Evolutionary conservation across 1,140 invertebrate species (phyloP).

Genomic region (Ceratina japonica): DNA sequence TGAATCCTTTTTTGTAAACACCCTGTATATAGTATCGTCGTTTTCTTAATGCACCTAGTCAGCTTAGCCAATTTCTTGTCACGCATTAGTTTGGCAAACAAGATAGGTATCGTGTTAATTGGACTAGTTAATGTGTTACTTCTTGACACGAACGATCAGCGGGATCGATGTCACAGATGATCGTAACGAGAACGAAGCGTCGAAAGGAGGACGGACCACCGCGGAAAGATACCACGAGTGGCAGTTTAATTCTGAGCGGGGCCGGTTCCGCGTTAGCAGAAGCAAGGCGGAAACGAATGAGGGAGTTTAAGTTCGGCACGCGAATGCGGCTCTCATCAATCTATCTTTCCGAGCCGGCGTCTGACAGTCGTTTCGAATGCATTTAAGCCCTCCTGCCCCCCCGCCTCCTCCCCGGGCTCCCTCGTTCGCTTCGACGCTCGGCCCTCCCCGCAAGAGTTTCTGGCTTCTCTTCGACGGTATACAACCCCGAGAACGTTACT

Average conservation of each 20-base stretch:
- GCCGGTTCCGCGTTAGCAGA: slow-evolving; percentile 60
- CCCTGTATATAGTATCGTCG: too few species aligned
- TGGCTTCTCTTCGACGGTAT: slow-evolving; percentile 31
- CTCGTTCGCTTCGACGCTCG: not conserved
- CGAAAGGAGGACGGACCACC: too few species aligned
- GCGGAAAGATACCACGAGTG: slow-evolving; percentile 33
- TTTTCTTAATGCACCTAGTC: too few species aligned
- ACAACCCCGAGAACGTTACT: slow-evolving; percentile 33
- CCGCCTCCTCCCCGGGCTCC: not conserved
- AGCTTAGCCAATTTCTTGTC: too few species aligned
- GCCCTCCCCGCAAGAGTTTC: slow-evolving; percentile 44
- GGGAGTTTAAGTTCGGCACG: slow-evolving; percentile 68
- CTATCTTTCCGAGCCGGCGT: slow-evolving; percentile 70
- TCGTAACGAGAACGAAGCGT: too few species aligned
- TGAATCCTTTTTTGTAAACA: too few species aligned
- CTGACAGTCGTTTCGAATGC: slow-evolving; percentile 74
- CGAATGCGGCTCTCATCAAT: slow-evolving; percentile 73
- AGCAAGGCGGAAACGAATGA: slow-evolving; percentile 64
- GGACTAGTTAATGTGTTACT: too few species aligned
- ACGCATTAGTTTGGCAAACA: too few species aligned
- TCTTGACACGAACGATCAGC: too few species aligned
- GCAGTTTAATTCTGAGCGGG: slow-evolving; percentile 69
- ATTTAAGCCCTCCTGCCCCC: slow-evolving; percentile 70
- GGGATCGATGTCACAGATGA: too few species aligned
- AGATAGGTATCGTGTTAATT: too few species aligned